Evolutionary conservation across 2,113 vertebrate genomes (phyloP).

Genomic region (Chunga burmeisteri): DNA sequence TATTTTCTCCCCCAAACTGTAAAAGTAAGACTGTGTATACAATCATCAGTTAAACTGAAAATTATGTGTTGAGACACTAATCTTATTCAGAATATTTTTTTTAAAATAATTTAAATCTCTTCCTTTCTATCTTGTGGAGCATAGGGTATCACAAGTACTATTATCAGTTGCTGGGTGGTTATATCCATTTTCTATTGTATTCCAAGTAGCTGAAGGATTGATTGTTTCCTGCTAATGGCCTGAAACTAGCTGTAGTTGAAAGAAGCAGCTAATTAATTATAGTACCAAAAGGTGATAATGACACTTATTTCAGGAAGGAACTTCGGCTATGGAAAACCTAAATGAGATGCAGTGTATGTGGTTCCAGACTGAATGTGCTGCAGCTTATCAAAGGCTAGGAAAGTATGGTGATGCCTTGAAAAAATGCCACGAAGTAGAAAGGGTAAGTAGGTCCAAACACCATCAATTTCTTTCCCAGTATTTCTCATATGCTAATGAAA

Average conservation of each 20-base stretch:
- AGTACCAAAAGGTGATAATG: not conserved
- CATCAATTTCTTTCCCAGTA: not conserved
- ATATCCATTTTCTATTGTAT: not conserved
- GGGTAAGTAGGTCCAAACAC: slow-evolving; percentile 66
- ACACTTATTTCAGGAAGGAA: slow-evolving; percentile 75
- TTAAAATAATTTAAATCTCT: not conserved
- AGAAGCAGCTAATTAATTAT: not conserved
- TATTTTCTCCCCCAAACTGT: not conserved
- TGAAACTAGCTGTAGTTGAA: not conserved
- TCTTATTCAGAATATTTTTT: not conserved
- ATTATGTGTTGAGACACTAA: not conserved
- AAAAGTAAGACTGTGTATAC: not conserved
- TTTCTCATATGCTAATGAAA: not conserved
- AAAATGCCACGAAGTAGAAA: slow-evolving; percentile 80
- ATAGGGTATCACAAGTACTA: not conserved
- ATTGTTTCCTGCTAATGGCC: not conserved
- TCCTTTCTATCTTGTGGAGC: not conserved
- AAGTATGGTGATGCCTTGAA: slow-evolving; percentile 79
- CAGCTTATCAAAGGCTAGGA: slow-evolving; percentile 74
- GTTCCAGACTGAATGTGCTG: slow-evolving; percentile 81
- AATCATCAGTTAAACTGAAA: not conserved
- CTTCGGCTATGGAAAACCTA: slow-evolving; percentile 79
- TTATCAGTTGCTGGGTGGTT: not conserved
- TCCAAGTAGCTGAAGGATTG: not conserved
- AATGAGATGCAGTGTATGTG: slow-evolving; percentile 84